These are phyloP conservation scores for Heterohyrax brucei DNA, from an alignment of 2,797 vertebrate genomes.

Conservation along the genomic window DNA sequence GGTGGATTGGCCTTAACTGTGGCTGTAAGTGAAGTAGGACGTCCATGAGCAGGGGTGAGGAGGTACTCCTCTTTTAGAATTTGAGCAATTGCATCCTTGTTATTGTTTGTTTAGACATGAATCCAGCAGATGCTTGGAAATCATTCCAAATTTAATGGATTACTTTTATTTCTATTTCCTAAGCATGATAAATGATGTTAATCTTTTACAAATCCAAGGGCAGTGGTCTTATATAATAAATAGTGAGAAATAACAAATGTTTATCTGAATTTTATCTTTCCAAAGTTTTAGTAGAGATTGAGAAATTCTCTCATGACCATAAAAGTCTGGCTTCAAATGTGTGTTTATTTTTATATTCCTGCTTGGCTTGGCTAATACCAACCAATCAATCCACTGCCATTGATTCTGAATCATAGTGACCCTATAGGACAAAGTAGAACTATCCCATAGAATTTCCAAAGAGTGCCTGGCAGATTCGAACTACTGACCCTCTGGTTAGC, in stretches of 20 bases:
- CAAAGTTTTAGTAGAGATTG: background rate
- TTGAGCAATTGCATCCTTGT: background rate
- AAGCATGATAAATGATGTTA: background rate
- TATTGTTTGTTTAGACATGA: conserved; percentile 35
- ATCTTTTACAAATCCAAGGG: background rate
- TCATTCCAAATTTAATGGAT: background rate
- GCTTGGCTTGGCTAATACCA: too few relatives aligned
- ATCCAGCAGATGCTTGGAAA: background rate
- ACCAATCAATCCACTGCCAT: too few relatives aligned
- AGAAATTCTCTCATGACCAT: background rate
- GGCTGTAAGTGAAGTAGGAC: too few relatives aligned
- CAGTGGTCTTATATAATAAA: background rate
- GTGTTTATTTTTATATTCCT: background rate
- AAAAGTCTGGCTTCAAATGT: background rate
- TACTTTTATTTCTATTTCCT: background rate
- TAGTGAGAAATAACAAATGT: background rate
- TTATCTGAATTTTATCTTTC: background rate
- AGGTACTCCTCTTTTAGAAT: background rate
- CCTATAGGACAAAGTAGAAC: too few relatives aligned
- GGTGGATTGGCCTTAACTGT: too few relatives aligned
- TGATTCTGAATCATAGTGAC: too few relatives aligned
- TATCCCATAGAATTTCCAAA: too few relatives aligned
- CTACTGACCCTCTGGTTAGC: too few relatives aligned
- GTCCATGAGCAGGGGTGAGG: too few relatives aligned
- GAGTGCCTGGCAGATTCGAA: too few relatives aligned